A percentile compares a stretch with the other conserved stretches of the same genome.
These are phyloP conservation scores for Hyposoter didymator DNA, from an alignment of 2,888 invertebrate genomes.

Conservation along the genomic window DNA sequence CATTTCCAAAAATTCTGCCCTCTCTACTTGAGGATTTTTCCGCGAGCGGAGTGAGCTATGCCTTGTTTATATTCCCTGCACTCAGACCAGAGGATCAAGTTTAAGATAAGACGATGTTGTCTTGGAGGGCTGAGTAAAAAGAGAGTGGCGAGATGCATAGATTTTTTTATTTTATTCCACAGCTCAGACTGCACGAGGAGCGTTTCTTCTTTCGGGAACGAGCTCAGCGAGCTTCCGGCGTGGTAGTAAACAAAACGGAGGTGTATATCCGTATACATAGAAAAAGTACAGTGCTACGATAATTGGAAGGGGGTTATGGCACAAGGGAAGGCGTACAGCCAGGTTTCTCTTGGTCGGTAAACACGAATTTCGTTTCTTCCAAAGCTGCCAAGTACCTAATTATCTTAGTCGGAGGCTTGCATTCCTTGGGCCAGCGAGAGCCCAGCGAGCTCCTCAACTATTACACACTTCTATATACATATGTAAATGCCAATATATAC, in stretches of 20 bases:
- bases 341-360: slow-evolving; percentile 53
- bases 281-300: slow-evolving; percentile 1
- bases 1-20: neutral
- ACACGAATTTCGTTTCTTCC: slow-evolving; percentile 65
- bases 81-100: neutral
- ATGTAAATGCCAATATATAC: neutral
- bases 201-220: slow-evolving; percentile 36
- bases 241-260: neutral
- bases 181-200: slow-evolving; percentile 29
- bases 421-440: slow-evolving; percentile 25
- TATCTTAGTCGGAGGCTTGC: slow-evolving; percentile 57
- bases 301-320: slow-evolving; percentile 42
- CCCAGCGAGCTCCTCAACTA: slow-evolving; percentile 21
- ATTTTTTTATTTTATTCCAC: slow-evolving; percentile 2
- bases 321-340: slow-evolving; percentile 7
- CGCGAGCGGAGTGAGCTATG: neutral
- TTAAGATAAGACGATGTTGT: slow-evolving; percentile 19
- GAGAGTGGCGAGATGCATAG: neutral
- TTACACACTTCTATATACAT: neutral
- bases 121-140: neutral
- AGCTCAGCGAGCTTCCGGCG: slow-evolving; percentile 12
- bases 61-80: neutral
- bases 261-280: neutral
- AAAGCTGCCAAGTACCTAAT: slow-evolving; percentile 66
- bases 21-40: neutral